These are phyloP conservation scores for Nothobranchius kuhntae DNA, from an alignment of 2,113 vertebrate genomes.

Conservation along the genomic window DNA sequence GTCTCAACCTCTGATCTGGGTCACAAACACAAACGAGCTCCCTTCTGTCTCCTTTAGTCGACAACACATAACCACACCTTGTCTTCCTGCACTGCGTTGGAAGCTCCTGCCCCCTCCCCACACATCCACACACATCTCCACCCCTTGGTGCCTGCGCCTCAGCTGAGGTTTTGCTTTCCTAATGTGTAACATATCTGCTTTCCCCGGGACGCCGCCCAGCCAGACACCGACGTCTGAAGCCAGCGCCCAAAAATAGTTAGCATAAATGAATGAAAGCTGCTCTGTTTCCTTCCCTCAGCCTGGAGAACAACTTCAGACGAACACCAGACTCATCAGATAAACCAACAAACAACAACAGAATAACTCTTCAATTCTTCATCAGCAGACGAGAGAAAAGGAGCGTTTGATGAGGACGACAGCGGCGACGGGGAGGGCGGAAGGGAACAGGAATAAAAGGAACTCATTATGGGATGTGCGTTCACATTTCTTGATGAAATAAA, in stretches of 20 bases:
- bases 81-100: not conserved
- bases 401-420: constrained; percentile 39
- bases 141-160: constrained; percentile 17
- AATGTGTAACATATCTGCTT: constrained; percentile 53
- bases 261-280: constrained; percentile 51
- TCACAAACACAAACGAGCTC: constrained; percentile 19
- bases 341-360: constrained; percentile 53
- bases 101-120: not conserved
- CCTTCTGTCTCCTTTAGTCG: not conserved
- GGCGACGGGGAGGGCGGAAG: constrained; percentile 22
- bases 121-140: constrained; percentile 8
- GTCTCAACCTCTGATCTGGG: constrained; percentile 40
- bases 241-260: constrained; percentile 39
- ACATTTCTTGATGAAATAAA: constrained; percentile 49
- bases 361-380: constrained; percentile 53
- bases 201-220: constrained; percentile 27
- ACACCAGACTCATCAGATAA: constrained; percentile 30
- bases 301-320: constrained; percentile 35
- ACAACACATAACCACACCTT: constrained; percentile 4
- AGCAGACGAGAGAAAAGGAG: constrained; percentile 34
- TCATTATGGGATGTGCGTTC: constrained; percentile 46
- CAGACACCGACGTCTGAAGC: constrained; percentile 29
- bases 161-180: constrained; percentile 48
- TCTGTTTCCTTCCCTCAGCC: constrained; percentile 25
- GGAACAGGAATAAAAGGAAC: constrained; percentile 54